Conservation (phyloP, 2,797 vertebrate genomes). For the Corythornis leucogaster region DNA sequence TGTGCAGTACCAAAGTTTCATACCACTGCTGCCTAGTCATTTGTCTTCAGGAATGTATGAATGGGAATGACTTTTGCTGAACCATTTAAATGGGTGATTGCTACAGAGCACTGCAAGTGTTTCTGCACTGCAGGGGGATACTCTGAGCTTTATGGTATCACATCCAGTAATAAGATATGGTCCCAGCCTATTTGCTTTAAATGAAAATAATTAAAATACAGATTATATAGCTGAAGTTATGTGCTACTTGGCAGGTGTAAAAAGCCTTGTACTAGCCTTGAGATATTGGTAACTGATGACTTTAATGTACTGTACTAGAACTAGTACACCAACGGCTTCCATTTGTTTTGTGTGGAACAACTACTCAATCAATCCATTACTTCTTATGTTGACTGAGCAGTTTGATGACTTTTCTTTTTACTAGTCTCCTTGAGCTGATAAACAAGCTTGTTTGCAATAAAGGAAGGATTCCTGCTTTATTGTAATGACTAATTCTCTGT, state of each 20-base stretch:
- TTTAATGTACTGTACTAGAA: background rate
- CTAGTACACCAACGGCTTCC: background rate
- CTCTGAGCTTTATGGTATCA: background rate
- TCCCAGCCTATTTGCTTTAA: background rate
- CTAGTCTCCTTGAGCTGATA: background rate
- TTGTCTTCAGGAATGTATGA: background rate
- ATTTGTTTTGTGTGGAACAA: background rate
- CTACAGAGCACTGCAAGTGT: background rate
- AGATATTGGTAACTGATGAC: background rate
- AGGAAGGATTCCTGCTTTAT: background rate
- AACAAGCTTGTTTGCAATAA: constrained; percentile 3
- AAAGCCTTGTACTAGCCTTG: background rate
- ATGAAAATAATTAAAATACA: constrained; percentile 3
- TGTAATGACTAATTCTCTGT: background rate
- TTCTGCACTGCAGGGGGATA: background rate
- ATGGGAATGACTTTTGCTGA: background rate
- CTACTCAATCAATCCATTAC: background rate
- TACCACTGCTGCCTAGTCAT: background rate
- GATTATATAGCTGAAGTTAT: background rate
- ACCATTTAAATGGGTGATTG: background rate
- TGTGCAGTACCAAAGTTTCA: background rate
- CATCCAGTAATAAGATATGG: background rate
- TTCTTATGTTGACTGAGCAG: background rate
- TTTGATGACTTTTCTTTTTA: background rate
- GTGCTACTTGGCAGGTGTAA: background rate